A percentile compares a stretch with the other conserved stretches of the same genome.
Evolutionary conservation across 2,888 invertebrate genomes (phyloP).

Genomic region (Chrysopilus asiliformis): DNA sequence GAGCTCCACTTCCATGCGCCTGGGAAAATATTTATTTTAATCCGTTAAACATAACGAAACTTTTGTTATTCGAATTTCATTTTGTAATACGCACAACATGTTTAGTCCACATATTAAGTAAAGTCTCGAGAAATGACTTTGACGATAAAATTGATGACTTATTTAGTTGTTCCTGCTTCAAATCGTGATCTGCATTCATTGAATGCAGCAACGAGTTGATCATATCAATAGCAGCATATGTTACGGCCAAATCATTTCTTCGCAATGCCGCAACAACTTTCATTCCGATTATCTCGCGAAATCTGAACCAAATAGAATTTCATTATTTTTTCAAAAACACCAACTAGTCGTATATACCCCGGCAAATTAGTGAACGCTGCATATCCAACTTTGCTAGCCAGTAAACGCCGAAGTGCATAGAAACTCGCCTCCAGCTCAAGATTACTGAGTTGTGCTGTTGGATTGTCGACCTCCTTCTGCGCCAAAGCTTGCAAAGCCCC

Average conservation of each 20-base stretch:
- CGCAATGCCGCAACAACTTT: constrained; percentile 85
- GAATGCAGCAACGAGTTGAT: constrained; percentile 97
- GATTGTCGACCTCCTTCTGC: constrained; percentile 52
- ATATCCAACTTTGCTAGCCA: constrained; percentile 97
- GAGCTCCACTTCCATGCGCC: constrained; percentile 85
- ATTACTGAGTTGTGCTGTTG: constrained; percentile 42
- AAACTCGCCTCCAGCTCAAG: constrained; percentile 87
- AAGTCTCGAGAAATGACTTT: constrained; percentile 77
- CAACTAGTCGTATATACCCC: constrained; percentile 42
- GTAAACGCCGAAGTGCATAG: constrained; percentile 80
- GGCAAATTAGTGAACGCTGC: constrained; percentile 83
- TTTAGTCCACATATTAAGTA: constrained; percentile 87
- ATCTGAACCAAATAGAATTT: constrained; percentile 39
- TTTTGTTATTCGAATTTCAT: background rate
- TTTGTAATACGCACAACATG: constrained; percentile 68
- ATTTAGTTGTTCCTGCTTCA: constrained; percentile 95
- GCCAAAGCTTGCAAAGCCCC: constrained; percentile 78
- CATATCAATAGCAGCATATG: constrained; percentile 94
- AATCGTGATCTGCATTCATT: constrained; percentile 91
- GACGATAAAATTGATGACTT: constrained; percentile 91
- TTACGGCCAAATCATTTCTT: constrained; percentile 75
- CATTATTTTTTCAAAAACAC: background rate
- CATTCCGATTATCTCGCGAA: constrained; percentile 87
- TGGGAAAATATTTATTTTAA: constrained; percentile 30
- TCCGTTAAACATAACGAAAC: constrained; percentile 4